These are phyloP conservation scores for Eublepharis macularius DNA, from an alignment of 2,113 vertebrate genomes.

Conservation along the genomic window DNA sequence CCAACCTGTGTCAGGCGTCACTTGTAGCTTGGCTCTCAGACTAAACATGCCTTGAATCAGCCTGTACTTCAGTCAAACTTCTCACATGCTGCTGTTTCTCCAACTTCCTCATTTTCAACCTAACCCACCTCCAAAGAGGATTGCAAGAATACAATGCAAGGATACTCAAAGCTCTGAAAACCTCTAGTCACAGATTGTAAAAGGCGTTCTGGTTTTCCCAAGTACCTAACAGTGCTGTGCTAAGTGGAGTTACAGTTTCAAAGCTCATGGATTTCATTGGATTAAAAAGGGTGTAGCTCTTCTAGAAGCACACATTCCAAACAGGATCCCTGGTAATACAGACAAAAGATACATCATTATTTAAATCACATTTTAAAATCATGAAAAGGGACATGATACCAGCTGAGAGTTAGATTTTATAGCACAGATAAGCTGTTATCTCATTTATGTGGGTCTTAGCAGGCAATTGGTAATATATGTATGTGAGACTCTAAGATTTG, in stretches of 20 bases:
- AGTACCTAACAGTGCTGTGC: neutral
- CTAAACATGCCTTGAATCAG: too few relatives aligned
- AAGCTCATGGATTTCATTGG: too few relatives aligned
- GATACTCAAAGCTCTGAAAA: neutral
- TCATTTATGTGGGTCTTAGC: constrained; percentile 64
- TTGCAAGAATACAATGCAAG: too few relatives aligned
- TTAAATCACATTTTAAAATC: neutral
- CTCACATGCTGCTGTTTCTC: too few relatives aligned
- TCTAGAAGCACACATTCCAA: neutral
- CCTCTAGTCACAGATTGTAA: neutral
- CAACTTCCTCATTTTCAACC: too few relatives aligned
- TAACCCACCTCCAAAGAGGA: too few relatives aligned
- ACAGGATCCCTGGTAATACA: neutral
- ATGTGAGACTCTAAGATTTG: constrained; percentile 73
- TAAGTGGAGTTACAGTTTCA: too few relatives aligned
- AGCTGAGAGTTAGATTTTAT: constrained; percentile 46
- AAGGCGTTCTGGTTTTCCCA: neutral
- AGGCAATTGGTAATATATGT: constrained; percentile 63
- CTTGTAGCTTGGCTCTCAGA: too few relatives aligned
- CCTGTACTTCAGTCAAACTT: too few relatives aligned
- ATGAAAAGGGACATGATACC: neutral
- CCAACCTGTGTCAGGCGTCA: too few relatives aligned
- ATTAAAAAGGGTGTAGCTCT: too few relatives aligned
- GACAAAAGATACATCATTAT: neutral
- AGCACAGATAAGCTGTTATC: constrained; percentile 58